Percentiles rank a stretch among this genome's conserved stretches.
phyloP scores from a whole-genome alignment of 1,140 invertebrate genomes.

The Thaumatotibia leucotreta region DNA sequence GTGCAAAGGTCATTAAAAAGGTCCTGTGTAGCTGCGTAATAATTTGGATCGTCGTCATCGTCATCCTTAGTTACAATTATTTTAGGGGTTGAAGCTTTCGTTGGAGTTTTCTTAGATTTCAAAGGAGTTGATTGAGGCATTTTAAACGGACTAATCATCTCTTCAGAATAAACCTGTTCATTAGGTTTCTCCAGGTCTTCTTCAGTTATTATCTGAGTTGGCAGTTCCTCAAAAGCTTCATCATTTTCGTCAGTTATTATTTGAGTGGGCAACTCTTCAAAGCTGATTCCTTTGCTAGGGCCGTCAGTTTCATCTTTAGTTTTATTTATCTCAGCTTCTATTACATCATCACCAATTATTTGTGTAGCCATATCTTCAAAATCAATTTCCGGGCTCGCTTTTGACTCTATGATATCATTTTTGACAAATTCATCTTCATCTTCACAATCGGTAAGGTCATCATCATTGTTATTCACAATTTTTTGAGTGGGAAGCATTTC shows the following conservation, averaged over 20 bases:
- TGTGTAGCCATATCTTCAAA: slow-evolving; percentile 32
- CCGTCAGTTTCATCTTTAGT: neutral
- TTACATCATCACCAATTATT: slow-evolving; percentile 13
- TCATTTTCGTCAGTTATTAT: slow-evolving; percentile 28
- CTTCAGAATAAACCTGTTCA: slow-evolving; percentile 14
- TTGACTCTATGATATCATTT: slow-evolving; percentile 15
- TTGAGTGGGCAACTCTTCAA: slow-evolving; percentile 44
- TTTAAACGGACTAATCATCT: slow-evolving; percentile 42
- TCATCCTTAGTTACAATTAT: neutral
- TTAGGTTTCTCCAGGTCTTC: slow-evolving; percentile 3
- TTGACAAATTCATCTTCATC: slow-evolving; percentile 45
- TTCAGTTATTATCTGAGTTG: slow-evolving; percentile 22
- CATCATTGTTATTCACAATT: slow-evolving; percentile 22
- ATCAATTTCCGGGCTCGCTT: neutral
- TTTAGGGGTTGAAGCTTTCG: slow-evolving; percentile 19
- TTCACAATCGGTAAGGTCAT: slow-evolving; percentile 54
- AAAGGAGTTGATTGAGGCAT: slow-evolving; percentile 36
- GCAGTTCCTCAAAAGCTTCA: slow-evolving; percentile 34
- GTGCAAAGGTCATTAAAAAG: slow-evolving; percentile 56
- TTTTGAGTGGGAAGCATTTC: neutral
- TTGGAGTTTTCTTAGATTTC: slow-evolving; percentile 25
- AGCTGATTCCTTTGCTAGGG: slow-evolving; percentile 3
- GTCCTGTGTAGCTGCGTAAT: slow-evolving; percentile 61
- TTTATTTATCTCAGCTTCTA: slow-evolving; percentile 1
- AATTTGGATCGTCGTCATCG: slow-evolving; percentile 37